These are phyloP conservation scores for Drosophila diplacantha DNA, from an alignment of 2,888 invertebrate genomes.

Conservation along the genomic window DNA sequence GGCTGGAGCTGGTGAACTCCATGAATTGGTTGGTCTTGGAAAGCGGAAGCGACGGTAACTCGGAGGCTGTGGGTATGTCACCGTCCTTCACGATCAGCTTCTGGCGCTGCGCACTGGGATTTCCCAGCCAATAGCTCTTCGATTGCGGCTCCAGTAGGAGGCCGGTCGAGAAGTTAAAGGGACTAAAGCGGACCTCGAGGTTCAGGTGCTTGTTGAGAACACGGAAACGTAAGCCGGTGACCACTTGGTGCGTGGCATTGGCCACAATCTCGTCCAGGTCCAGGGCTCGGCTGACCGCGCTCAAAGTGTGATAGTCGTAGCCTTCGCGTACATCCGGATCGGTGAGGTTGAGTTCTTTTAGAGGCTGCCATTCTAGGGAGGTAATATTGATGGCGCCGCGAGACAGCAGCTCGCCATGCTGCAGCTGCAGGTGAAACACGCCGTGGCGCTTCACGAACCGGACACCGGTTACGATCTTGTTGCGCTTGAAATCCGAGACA, in stretches of 20 bases:
- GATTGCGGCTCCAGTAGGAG: slow-evolving; percentile 80
- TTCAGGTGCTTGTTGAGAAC: slow-evolving; percentile 88
- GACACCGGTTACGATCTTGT: slow-evolving; percentile 88
- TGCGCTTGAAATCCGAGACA: slow-evolving; percentile 80
- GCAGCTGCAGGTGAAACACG: slow-evolving; percentile 89
- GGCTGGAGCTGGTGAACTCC: slow-evolving; percentile 84
- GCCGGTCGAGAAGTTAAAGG: slow-evolving; percentile 88
- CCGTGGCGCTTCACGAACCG: slow-evolving; percentile 85
- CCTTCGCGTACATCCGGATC: slow-evolving; percentile 81
- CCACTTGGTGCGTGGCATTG: slow-evolving; percentile 80
- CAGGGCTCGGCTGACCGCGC: slow-evolving; percentile 85
- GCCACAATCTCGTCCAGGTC: slow-evolving; percentile 88
- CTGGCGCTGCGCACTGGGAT: slow-evolving; percentile 85
- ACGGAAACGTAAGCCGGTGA: slow-evolving; percentile 88
- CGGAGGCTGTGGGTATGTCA: slow-evolving; percentile 82
- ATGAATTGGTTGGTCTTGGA: slow-evolving; percentile 83
- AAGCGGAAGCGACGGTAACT: slow-evolving; percentile 79
- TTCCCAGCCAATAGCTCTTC: slow-evolving; percentile 87
- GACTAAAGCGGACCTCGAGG: slow-evolving; percentile 87
- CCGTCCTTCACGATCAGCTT: slow-evolving; percentile 81
- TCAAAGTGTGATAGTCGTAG: slow-evolving; percentile 86
- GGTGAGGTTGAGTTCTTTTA: slow-evolving; percentile 81
- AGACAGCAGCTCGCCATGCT: slow-evolving; percentile 83
- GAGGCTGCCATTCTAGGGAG: slow-evolving; percentile 83
- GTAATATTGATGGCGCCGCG: slow-evolving; percentile 82